Conservation (phyloP, 2,888 invertebrate genomes). For the Tolmerus cingulatus region DNA sequence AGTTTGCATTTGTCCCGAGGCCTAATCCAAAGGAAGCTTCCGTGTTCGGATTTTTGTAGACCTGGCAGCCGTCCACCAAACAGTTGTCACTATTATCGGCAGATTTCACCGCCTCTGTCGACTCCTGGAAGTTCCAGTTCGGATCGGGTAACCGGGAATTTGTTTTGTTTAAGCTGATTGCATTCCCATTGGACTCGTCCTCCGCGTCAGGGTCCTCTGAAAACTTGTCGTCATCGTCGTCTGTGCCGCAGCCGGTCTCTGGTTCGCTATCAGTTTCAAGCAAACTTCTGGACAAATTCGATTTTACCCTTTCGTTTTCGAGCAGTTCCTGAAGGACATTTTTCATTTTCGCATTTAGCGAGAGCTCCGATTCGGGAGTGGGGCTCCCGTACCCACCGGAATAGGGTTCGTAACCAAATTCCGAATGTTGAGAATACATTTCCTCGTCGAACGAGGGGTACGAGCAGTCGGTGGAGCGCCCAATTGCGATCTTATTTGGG, state of each 20-base stretch:
- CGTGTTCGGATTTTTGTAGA: slow-evolving; percentile 61
- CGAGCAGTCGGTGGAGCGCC: slow-evolving; percentile 56
- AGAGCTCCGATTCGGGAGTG: slow-evolving; percentile 53
- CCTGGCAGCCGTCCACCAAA: slow-evolving; percentile 60
- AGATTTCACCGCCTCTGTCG: not conserved
- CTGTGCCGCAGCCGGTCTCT: slow-evolving; percentile 41
- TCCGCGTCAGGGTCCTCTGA: not conserved
- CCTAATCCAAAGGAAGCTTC: slow-evolving; percentile 44
- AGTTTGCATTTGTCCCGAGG: not conserved
- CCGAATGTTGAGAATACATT: not conserved
- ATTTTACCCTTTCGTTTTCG: slow-evolving; percentile 63
- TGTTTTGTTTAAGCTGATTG: not conserved
- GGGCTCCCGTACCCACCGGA: not conserved
- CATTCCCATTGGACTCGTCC: slow-evolving; percentile 9
- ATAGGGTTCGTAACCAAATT: not conserved
- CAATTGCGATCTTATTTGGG: slow-evolving; percentile 61
- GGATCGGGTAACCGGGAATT: not conserved
- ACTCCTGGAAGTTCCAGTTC: not conserved
- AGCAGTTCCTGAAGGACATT: slow-evolving; percentile 63
- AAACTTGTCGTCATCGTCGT: slow-evolving; percentile 49
- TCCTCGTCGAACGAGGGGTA: slow-evolving; percentile 55
- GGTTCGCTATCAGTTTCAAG: slow-evolving; percentile 54
- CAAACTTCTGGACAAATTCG: slow-evolving; percentile 63
- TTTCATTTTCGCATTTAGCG: slow-evolving; percentile 65
- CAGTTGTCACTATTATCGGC: slow-evolving; percentile 54